Base-by-base conservation (phyloP, 2,888 invertebrate genomes). In the Sclerodermus sp. region DNA sequence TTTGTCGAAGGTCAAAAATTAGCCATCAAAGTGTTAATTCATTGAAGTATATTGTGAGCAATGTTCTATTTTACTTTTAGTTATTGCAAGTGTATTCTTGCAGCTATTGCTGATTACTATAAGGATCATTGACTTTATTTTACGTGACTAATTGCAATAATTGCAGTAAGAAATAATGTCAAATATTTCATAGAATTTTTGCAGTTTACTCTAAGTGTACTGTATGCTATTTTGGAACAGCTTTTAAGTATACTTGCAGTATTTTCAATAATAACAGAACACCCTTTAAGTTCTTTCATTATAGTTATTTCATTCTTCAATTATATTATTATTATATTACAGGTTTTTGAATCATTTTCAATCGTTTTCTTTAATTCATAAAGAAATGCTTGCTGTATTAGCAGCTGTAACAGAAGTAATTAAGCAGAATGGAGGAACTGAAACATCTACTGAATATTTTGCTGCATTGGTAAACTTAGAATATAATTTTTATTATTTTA, bases 371-470 rank as follows among this genome's bases (percentile, higher is more conserved):
- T 85, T 88, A 1, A 76, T 93, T 15, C 96, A 97, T 71, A 95
- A 94, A 70, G 91, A 97, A 81, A 96, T 97, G 90, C 76, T 97
- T 54, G 94, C 96, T 0, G 89, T 96, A 41, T 78, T 98, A 50
- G 94, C 95, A 2, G 96, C 96, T 0, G 85, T 96, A 1, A 92
- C 96, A 0, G 96, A 97, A 75, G 89, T 95, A 13, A 95, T 98
- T 66, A 94, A 92, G 70, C 87, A 89, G 57, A 87, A 90, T 57
- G 90, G 88, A 1, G 96, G 96, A 2, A 85, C 84, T 29, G 95
- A 96, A 73, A 85, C 89, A 0, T 90, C 92, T 42, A 93, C 94
- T 0, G 97, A 96, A 79, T 98, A 97, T 79, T 96, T 92, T 81
- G 90, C 90, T 46, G 89, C 94, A 42, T 80, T 98, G 78, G 90